Conservation (phyloP, 2,797 vertebrate species). For the Acipenser oxyrinchus region DNA sequence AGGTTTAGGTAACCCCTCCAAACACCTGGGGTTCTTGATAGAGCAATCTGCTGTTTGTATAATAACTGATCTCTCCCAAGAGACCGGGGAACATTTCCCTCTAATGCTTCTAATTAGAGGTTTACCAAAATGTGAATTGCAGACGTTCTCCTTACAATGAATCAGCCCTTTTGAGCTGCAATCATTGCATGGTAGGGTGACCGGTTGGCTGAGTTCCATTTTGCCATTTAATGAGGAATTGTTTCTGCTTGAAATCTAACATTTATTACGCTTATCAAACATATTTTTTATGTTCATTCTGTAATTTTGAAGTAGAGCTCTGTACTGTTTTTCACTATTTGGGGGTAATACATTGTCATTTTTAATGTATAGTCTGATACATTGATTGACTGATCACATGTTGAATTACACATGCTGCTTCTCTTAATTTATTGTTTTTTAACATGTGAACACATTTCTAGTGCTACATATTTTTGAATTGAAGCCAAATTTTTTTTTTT, state of each 20-base stretch:
- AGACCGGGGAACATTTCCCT: not conserved
- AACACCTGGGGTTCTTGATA: slow-evolving; percentile 10
- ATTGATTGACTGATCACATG: too few relatives aligned
- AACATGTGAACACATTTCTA: too few relatives aligned
- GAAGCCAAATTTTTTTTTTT: too few relatives aligned
- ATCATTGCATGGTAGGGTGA: not conserved
- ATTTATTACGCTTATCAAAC: too few relatives aligned
- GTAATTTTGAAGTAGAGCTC: too few relatives aligned
- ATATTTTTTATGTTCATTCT: too few relatives aligned
- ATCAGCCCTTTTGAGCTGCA: not conserved
- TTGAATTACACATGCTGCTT: too few relatives aligned
- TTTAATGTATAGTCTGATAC: too few relatives aligned
- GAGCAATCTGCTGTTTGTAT: slow-evolving; percentile 11
- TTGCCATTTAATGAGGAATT: slow-evolving; percentile 1
- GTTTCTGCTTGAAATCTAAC: not conserved
- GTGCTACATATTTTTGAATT: too few relatives aligned
- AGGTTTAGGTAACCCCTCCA: slow-evolving; percentile 6
- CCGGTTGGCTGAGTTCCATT: not conserved
- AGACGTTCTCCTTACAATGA: not conserved
- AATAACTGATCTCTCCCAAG: not conserved
- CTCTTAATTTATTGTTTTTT: too few relatives aligned
- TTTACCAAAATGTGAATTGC: not conserved
- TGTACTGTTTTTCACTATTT: too few relatives aligned
- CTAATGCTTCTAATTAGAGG: slow-evolving; percentile 1
- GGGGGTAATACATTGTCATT: too few relatives aligned